Conservation (phyloP, 2,113 vertebrate genomes). For the Dasyprocta punctata region DNA sequence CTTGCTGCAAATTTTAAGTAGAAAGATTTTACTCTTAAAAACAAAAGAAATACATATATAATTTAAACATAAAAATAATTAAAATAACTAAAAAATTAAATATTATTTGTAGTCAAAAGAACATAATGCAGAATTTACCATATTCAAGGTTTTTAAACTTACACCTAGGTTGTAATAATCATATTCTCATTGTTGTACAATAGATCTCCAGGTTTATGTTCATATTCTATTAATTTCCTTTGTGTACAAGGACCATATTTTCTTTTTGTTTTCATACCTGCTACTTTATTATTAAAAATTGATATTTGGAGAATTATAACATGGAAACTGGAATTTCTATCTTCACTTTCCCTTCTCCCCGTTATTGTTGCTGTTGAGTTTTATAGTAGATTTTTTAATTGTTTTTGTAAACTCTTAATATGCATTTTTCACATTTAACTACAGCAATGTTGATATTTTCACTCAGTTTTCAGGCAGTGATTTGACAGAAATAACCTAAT, state of each 20-base stretch:
- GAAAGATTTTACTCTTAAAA: not conserved
- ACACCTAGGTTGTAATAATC: not conserved
- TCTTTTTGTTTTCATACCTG: not conserved
- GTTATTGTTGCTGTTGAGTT: not conserved
- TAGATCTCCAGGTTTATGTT: not conserved
- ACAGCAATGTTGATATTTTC: not conserved
- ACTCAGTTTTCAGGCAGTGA: not conserved
- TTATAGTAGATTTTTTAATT: not conserved
- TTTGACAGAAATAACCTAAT: not conserved
- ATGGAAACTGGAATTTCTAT: not conserved
- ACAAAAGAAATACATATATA: not conserved
- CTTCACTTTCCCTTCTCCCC: not conserved
- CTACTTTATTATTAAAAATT: not conserved
- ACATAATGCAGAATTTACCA: not conserved
- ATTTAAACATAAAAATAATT: not conserved
- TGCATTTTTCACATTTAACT: not conserved
- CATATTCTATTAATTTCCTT: not conserved
- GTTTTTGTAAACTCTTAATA: not conserved
- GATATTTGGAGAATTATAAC: not conserved
- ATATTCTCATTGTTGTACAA: not conserved
- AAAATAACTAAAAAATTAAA: not conserved
- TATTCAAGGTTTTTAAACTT: not conserved
- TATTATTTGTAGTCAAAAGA: not conserved
- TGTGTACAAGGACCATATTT: not conserved
- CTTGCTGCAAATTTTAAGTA: not conserved